Evolutionary conservation across 2,113 vertebrate species (phyloP).

Genomic region (Hemibagrus wyckioides): DNA sequence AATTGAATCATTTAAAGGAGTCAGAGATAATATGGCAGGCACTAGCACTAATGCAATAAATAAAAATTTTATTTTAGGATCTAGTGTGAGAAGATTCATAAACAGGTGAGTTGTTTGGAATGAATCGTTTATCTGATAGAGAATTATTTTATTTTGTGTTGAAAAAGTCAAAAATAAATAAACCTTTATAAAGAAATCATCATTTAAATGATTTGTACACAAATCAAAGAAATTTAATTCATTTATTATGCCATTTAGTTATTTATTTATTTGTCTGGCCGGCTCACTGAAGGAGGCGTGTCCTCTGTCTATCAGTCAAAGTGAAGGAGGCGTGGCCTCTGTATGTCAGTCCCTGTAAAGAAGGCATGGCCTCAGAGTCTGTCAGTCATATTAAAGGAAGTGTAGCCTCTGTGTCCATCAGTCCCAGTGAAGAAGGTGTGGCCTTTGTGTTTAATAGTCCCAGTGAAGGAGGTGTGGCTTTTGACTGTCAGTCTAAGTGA

Average conservation of each 20-base stretch:
- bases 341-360: neutral
- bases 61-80: neutral
- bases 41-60: neutral
- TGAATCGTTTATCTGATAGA: neutral
- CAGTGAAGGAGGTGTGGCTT: neutral
- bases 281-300: neutral
- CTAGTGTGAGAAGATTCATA: neutral
- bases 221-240: neutral
- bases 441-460: neutral
- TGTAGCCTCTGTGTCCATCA: neutral
- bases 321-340: neutral
- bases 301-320: neutral
- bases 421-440: neutral
- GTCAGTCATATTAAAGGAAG: neutral
- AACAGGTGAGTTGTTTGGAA: neutral
- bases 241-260: no score
- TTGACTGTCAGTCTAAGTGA: neutral
- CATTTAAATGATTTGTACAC: neutral
- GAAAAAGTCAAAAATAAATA: neutral
- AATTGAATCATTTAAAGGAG: neutral
- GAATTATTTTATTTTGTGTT: neutral
- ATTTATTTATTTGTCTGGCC: neutral
- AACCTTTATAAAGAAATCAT: neutral
- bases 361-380: neutral
- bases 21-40: neutral